Percentiles rank a stretch among this genome's conserved stretches.
phyloP scores from a whole-genome alignment of 2,888 invertebrate species.

The Mantis religiosa region DNA sequence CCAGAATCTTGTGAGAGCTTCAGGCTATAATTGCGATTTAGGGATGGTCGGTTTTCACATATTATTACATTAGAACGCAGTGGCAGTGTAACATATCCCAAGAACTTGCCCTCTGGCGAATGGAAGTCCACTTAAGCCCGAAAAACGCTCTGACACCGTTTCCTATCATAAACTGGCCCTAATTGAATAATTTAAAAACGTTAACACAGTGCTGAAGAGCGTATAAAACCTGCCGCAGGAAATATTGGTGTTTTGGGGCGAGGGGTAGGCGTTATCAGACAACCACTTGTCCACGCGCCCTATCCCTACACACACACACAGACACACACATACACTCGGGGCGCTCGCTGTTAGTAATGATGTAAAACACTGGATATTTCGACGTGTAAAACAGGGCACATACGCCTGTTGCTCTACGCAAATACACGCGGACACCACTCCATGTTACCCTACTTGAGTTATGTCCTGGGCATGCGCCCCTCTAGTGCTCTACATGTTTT shows the following conservation, averaged over 20 bases:
- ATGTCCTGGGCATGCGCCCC: background rate
- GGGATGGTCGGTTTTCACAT: too few relatives aligned
- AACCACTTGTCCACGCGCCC: background rate
- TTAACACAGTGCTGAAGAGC: background rate
- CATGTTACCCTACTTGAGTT: background rate
- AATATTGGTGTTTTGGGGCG: background rate
- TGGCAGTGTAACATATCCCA: too few relatives aligned
- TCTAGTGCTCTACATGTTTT: background rate
- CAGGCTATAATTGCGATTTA: too few relatives aligned
- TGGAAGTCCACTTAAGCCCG: background rate
- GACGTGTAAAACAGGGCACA: constrained; percentile 12
- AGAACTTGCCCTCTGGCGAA: too few relatives aligned
- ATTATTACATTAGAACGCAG: too few relatives aligned
- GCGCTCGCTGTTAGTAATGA: constrained; percentile 2
- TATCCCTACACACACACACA: background rate
- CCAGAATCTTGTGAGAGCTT: too few relatives aligned
- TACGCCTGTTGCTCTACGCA: constrained; percentile 5
- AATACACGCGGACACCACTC: background rate
- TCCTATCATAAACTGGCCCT: background rate
- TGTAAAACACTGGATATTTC: constrained; percentile 12
- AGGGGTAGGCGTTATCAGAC: background rate
- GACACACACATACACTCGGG: background rate
- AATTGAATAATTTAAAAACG: background rate
- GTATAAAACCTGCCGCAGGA: background rate
- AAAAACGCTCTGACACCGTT: background rate